These are phyloP conservation scores for Ephestia elutella DNA, from an alignment of 1,140 invertebrate genomes.

Conservation along the genomic window DNA sequence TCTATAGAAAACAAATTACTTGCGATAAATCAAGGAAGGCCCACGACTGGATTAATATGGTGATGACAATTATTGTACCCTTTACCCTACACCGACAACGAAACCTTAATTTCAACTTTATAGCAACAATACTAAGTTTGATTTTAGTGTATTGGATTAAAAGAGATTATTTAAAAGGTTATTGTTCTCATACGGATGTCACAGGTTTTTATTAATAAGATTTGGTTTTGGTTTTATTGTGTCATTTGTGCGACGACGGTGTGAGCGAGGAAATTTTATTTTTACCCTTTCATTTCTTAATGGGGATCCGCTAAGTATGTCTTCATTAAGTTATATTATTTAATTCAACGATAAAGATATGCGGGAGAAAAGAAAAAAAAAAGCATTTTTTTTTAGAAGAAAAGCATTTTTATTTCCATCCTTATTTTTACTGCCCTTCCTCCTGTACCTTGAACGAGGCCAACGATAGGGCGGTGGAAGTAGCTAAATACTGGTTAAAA, in stretches of 20 bases:
- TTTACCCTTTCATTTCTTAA: neutral
- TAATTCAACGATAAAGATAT: too few relatives aligned
- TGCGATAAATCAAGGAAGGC: constrained; percentile 50
- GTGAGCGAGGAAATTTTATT: neutral
- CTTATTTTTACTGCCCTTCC: too few relatives aligned
- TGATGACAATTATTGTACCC: constrained; percentile 36
- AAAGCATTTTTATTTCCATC: too few relatives aligned
- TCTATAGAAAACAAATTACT: constrained; percentile 36
- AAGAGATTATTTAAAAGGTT: constrained; percentile 1
- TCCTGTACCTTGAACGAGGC: too few relatives aligned
- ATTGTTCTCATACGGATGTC: constrained; percentile 25
- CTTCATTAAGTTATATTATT: too few relatives aligned
- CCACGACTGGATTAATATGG: constrained; percentile 47
- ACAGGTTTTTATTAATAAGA: neutral
- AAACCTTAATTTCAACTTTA: neutral
- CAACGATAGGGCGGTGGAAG: too few relatives aligned
- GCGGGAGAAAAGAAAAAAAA: too few relatives aligned
- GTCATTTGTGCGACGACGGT: neutral
- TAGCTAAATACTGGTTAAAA: too few relatives aligned
- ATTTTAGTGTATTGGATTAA: neutral
- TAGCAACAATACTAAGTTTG: neutral
- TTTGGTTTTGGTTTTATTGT: neutral
- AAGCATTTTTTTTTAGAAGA: too few relatives aligned
- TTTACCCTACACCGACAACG: constrained; percentile 25
- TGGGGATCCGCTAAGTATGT: too few relatives aligned